Conservation (phyloP, 2,888 invertebrate genomes). For the Ochlodes sylvanus region DNA sequence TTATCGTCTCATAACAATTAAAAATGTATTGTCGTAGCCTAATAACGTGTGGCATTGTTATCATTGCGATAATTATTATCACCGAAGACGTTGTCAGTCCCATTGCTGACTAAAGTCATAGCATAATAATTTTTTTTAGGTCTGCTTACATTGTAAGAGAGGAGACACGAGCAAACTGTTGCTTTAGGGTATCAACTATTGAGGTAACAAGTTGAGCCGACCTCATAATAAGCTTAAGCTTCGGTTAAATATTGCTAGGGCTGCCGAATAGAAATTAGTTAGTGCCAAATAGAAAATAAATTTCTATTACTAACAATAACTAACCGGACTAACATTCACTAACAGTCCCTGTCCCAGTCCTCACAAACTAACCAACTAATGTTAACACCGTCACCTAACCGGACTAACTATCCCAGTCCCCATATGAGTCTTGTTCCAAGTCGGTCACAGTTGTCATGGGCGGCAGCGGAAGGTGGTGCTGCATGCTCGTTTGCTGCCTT, state of each 20-base stretch:
- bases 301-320: no score
- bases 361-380: no score
- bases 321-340: no score
- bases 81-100: neutral
- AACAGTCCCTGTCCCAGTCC: no score
- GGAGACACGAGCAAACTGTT: conserved; percentile 9
- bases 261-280: neutral
- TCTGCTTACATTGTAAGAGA: conserved; percentile 7
- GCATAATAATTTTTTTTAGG: neutral
- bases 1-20: neutral
- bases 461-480: no score
- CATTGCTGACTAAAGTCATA: neutral
- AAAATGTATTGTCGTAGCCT: neutral
- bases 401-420: no score
- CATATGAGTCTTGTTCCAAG: no score
- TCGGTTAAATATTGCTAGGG: conserved; percentile 1
- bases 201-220: conserved; percentile 6
- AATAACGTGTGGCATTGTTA: neutral
- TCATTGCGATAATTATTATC: conserved; percentile 1
- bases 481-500: no score
- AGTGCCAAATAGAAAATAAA: no score
- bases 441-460: no score
- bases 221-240: neutral
- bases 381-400: no score
- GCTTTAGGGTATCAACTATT: conserved; percentile 7